Base-by-base conservation (phyloP, 2,113 vertebrate genomes). In the Odobenus rosmarus region DNA sequence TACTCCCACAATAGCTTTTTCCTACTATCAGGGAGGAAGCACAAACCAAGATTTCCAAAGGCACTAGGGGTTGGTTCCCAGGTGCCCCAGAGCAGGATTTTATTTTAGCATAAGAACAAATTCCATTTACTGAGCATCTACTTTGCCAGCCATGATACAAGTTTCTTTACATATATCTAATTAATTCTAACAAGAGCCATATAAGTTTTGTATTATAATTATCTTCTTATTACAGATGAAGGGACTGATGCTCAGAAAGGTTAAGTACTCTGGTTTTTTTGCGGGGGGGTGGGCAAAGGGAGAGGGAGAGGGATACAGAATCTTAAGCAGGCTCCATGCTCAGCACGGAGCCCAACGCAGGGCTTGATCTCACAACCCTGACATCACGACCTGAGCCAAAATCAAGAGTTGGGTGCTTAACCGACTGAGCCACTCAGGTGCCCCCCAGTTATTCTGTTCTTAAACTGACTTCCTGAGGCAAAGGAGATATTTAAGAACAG, bases 151-250 rank as follows among this genome's bases (percentile, higher is more conserved):
- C 81, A n/a, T 69, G 74, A 76, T 59, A 90, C 21, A 76, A 46
- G 13, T 93, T 93, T 85, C 33, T 89, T 88, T 59, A 69, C 33
- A 59, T 55, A 77, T 59, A 61, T 74, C 13, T 57, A 62, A 72
- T 91, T 89, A 51, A 93, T 67, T 88, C n/a, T 91, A 90, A 77
- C n/a, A 88, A 88, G 72, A 88, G 62, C 49, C 86, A 94, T 79
- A 39, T 51, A 71, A 72, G 3, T 8, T 84, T 53, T 92, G 36
- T 91, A 42, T 74, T 80, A 42, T 94, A 51, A 90, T 71, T 74
- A 85, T 69, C 28, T 13, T 71, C 59, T 59, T 69, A 81, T 67
- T 76, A 92, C 24, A 93, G 62, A 69, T 49, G 53, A 89, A 96
- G 53, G 72, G 72, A 62, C 71, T 49, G 83, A 79, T 10, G 21